Conservation (phyloP, 2,797 vertebrate species). For the Eulemur rubriventer region DNA sequence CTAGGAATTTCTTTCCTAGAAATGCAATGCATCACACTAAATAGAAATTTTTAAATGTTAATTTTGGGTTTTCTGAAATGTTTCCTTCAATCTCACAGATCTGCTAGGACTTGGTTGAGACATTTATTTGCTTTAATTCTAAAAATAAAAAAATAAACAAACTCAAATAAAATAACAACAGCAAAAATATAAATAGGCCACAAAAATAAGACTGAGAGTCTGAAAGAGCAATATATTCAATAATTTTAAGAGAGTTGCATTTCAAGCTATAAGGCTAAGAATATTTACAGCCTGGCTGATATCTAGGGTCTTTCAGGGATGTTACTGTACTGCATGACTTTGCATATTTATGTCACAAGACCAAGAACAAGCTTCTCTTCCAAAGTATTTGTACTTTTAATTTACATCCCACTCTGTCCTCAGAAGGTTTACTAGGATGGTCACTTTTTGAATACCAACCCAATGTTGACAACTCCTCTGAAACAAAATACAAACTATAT, state of each 20-base stretch:
- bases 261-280: constrained; percentile 43
- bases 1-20: not conserved
- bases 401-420: not conserved
- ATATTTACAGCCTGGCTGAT: constrained; percentile 67
- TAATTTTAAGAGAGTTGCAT: constrained; percentile 51
- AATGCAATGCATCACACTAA: not conserved
- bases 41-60: not conserved
- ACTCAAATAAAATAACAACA: not conserved
- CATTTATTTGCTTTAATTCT: not conserved
- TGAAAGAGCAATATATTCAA: constrained; percentile 14
- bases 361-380: not conserved
- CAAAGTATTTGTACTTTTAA: not conserved
- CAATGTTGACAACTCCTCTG: not conserved
- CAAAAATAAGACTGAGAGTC: constrained; percentile 32
- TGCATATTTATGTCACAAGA: not conserved
- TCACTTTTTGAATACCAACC: not conserved
- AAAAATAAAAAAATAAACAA: not conserved
- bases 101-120: not conserved
- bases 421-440: not conserved
- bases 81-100: not conserved
- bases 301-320: constrained; percentile 41
- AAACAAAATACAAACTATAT: not conserved
- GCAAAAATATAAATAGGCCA: not conserved
- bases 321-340: not conserved
- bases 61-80: not conserved